Evolutionary conservation across 2,888 invertebrate species (phyloP).

Genomic region (Craniophora ligustri): DNA sequence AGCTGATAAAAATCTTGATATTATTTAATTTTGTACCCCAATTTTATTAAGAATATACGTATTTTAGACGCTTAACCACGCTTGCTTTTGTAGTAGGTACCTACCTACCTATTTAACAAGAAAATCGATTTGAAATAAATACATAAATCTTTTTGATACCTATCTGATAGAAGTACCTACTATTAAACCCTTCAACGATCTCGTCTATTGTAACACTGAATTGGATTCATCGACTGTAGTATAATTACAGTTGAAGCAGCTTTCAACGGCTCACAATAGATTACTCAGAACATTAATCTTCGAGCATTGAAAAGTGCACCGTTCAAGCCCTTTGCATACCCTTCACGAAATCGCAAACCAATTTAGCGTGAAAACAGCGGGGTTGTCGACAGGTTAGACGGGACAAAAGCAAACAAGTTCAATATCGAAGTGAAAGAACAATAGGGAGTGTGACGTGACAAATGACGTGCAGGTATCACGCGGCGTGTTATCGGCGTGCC

Average conservation of each 20-base stretch:
- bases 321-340: slow-evolving; percentile 56
- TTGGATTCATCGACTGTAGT: slow-evolving; percentile 39
- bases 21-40: no score
- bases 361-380: slow-evolving; percentile 71
- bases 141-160: slow-evolving; percentile 29
- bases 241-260: slow-evolving; percentile 52
- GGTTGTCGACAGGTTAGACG: slow-evolving; percentile 63
- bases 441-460: slow-evolving; percentile 75
- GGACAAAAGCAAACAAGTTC: slow-evolving; percentile 73
- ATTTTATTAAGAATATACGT: no score
- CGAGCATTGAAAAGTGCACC: slow-evolving; percentile 55
- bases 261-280: slow-evolving; percentile 50
- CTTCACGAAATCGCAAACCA: slow-evolving; percentile 67
- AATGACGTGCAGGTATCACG: slow-evolving; percentile 84
- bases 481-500: slow-evolving; percentile 63
- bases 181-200: slow-evolving; percentile 42
- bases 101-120: no score
- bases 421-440: slow-evolving; percentile 70
- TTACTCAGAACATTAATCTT: slow-evolving; percentile 60
- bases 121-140: slow-evolving; percentile 17
- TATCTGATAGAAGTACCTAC: slow-evolving; percentile 20
- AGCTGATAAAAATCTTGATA: not conserved
- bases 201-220: slow-evolving; percentile 42
- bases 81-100: no score
- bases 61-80: no score